Percentiles rank a stretch among this genome's conserved stretches.
phyloP scores from a whole-genome alignment of 2,113 vertebrate species.

The Cebidichthys violaceus region DNA sequence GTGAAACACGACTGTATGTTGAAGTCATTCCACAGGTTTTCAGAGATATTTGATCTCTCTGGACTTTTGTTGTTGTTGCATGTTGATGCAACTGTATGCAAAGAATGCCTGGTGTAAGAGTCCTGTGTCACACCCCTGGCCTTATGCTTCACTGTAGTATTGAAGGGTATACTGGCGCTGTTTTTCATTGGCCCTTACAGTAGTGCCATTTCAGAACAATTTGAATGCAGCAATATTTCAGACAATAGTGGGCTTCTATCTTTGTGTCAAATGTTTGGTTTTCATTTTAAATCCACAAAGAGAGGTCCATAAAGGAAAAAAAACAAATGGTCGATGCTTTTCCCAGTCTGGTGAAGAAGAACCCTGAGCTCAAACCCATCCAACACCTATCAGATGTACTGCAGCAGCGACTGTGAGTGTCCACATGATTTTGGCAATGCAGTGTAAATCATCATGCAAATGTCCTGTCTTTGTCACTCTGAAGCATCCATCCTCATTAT shows the following conservation, averaged over 20 bases:
- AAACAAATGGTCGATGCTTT: background rate
- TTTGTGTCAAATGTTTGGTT: background rate
- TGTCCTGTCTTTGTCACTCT: background rate
- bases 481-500: background rate
- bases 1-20: background rate
- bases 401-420: background rate
- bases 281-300: background rate
- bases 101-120: background rate
- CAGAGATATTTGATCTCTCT: background rate
- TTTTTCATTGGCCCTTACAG: background rate
- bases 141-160: background rate
- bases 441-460: background rate
- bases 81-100: background rate
- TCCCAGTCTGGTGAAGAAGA: background rate
- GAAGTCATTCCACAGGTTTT: background rate
- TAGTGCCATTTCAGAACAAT: background rate
- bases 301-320: background rate
- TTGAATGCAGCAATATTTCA: background rate
- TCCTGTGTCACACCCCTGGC: background rate
- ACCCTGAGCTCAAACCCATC: background rate
- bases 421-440: background rate
- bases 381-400: background rate
- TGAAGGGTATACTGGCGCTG: background rate
- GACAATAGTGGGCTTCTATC: background rate
- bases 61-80: background rate